A percentile compares a stretch with the other conserved stretches of the same genome.
Conservation (phyloP, 2,113 vertebrate species). For the Urocynchramus pylzowi region DNA sequence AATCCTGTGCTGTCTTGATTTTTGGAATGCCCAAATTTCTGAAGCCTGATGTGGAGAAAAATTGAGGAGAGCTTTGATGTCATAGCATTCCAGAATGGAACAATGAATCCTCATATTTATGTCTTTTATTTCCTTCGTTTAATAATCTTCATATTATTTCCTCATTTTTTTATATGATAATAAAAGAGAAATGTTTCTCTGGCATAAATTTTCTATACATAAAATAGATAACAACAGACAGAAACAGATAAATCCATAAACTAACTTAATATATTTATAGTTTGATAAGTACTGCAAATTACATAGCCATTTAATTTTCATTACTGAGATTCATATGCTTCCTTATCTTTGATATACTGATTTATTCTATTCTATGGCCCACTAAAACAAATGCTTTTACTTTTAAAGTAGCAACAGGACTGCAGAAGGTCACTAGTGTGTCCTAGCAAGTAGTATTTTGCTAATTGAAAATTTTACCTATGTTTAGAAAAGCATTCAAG, state of each 20-base stretch:
- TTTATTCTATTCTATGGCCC: background rate
- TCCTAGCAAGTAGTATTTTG: background rate
- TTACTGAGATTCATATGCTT: background rate
- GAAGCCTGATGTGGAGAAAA: fast-evolving
- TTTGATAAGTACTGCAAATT: background rate
- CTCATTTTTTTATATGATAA: background rate
- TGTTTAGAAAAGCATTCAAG: background rate
- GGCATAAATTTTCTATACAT: background rate
- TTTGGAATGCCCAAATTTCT: background rate
- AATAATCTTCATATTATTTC: background rate
- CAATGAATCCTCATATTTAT: background rate
- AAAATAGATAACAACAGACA: background rate
- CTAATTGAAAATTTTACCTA: background rate
- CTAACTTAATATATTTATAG: background rate
- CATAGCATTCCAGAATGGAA: background rate
- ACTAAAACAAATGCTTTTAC: background rate
- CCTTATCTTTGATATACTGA: background rate
- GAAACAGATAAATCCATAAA: background rate
- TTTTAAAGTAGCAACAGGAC: background rate
- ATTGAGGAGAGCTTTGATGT: background rate
- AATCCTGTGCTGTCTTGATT: background rate
- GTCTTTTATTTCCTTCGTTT: background rate
- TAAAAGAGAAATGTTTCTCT: background rate
- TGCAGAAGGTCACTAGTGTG: background rate
- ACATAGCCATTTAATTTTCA: background rate